Evolutionary conservation across 35 echinoderm and acorn worm species (phyloP), one percentile per base, ranked within the genome.

Genomic region (Holothuria glaberrima): DNA sequence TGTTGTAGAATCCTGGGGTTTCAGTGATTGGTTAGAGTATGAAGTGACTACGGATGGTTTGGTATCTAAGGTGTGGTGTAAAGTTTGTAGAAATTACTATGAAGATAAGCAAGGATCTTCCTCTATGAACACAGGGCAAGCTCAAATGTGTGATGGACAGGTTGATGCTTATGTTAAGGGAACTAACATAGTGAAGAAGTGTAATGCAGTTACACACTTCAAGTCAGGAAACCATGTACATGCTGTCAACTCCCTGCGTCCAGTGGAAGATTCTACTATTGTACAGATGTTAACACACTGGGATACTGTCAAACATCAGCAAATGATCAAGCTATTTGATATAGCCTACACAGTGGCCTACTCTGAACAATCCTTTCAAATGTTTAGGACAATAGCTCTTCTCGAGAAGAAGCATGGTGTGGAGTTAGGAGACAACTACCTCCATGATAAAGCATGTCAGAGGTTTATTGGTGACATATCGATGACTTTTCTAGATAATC

Each of bases 271-370:
- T 27, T 52, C 12, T 25, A 25, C 7, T 30, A 50, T 81, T 50
- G 76, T 56, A 19, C 41, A 81, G 0, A 7, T 21, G 19, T 54
- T 50, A 22, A 57, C 41, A 22, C 45, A 81, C 4, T 32, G 72
- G 36, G 70, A 84, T 26, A 28, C 29, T 52, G 48, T 72, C 3
- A 58, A 89, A 58, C 76, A 81, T 69, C 24, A 54, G 9, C 78
- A 88, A 62, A 94, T 94, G 93, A 54, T 46, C 22, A 94, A 94
- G 69, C 84, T 94, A 9, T 91, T 94, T 68, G 93, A 94, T 57
- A 79, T 80, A 16, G 93, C 89, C 6, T 91, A 94, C 78, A 64
- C 59, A 3, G 83, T 91, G 0, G 89, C 93, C 26, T 70, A 94
- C 38, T 68, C 27, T 67, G 89, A 94, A 63, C 89, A 76, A 34